Evolutionary conservation across 2,113 vertebrate genomes (phyloP).

Genomic region (Sitta europaea): DNA sequence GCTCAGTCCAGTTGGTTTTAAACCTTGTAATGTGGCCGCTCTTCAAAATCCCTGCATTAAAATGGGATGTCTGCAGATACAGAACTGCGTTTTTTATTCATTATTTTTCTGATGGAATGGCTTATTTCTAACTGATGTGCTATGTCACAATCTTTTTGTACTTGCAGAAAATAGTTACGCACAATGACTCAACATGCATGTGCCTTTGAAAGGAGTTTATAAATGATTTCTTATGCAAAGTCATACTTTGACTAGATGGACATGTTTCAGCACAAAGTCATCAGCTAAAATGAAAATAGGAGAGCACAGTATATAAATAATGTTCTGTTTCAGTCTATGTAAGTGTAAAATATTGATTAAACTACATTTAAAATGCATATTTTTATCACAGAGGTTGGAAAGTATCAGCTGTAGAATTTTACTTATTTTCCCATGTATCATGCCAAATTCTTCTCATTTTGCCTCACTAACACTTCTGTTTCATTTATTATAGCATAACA

Average conservation of each 20-base stretch:
- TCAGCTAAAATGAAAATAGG: background rate
- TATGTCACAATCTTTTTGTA: background rate
- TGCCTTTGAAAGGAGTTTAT: background rate
- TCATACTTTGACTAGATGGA: background rate
- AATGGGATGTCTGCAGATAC: background rate
- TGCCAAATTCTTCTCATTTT: background rate
- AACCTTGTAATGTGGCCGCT: background rate
- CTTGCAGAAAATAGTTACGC: conserved; percentile 45
- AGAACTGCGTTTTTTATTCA: background rate
- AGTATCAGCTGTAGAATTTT: background rate
- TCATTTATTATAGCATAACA: conserved; percentile 27
- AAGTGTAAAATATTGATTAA: conserved; percentile 4
- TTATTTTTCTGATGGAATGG: background rate
- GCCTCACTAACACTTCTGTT: background rate
- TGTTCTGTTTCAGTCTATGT: background rate
- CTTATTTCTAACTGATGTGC: background rate
- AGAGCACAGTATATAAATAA: background rate
- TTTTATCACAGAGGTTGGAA: background rate
- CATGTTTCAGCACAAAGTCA: conserved; percentile 1
- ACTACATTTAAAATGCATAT: background rate
- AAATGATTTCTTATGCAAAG: background rate
- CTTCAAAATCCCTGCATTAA: background rate
- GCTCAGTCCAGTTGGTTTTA: background rate
- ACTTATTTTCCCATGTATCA: background rate
- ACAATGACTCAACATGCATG: conserved; percentile 11